Percentiles rank a stretch among this genome's conserved stretches.
Evolutionary conservation across 2,113 vertebrate species (phyloP).

Genomic region (Nycticryphes semicollaris): DNA sequence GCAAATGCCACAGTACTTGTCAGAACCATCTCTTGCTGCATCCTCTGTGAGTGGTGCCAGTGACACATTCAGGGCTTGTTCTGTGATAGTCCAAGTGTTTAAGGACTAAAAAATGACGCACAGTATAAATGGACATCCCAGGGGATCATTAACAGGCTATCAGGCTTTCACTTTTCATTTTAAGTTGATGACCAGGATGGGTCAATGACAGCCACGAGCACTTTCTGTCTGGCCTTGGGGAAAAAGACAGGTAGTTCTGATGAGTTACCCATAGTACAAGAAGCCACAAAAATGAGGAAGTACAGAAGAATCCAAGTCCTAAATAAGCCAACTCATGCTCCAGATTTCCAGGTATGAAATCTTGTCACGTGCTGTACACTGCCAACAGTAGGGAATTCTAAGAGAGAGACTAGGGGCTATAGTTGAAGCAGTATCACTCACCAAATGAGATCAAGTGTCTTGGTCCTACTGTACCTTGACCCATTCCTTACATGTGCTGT

Average conservation of each 20-base stretch:
- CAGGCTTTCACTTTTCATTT: conserved; percentile 1
- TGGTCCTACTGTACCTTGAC: not conserved
- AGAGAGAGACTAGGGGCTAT: not conserved
- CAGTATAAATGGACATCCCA: not conserved
- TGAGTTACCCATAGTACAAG: not conserved
- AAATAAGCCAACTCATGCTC: not conserved
- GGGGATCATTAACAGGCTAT: conserved; percentile 19
- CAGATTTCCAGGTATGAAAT: not conserved
- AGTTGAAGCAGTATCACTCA: not conserved
- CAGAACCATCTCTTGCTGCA: conserved; percentile 4
- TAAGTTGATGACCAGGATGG: not conserved
- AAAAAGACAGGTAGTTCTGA: not conserved
- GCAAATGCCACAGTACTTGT: conserved; percentile 20
- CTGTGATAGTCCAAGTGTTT: not conserved
- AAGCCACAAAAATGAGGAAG: not conserved
- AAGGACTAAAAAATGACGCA: not conserved
- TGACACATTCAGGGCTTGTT: conserved; percentile 28
- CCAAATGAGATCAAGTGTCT: not conserved
- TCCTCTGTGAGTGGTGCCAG: not conserved
- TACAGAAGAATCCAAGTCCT: not conserved
- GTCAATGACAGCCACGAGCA: not conserved
- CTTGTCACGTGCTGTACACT: not conserved
- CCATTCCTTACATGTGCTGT: fast-evolving
- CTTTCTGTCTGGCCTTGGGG: not conserved
- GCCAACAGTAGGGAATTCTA: not conserved